phyloP scores from a whole-genome alignment of 2,797 vertebrate genomes.

The Gephyroberyx darwinii region DNA sequence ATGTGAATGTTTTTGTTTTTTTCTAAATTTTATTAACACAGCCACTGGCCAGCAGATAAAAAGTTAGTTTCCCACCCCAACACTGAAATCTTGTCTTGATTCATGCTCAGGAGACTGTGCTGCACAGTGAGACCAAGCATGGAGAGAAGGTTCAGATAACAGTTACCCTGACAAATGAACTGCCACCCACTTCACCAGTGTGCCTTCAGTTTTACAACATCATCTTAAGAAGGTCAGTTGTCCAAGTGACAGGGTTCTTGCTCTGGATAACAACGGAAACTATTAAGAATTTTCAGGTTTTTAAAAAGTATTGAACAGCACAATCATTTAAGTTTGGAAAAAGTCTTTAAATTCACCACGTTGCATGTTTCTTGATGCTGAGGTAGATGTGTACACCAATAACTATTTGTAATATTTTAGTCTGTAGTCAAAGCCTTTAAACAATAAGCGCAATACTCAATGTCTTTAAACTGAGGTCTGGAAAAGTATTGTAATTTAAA shows the following conservation, averaged over 20 bases:
- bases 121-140: conserved; percentile 85
- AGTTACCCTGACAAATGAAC: conserved; percentile 90
- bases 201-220: conserved; percentile 97
- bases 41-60: too few relatives aligned
- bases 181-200: conserved; percentile 91
- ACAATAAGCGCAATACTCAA: too few relatives aligned
- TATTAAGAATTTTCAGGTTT: background rate
- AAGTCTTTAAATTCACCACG: too few relatives aligned
- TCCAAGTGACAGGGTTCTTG: background rate
- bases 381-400: too few relatives aligned
- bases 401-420: too few relatives aligned
- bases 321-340: too few relatives aligned
- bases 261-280: background rate
- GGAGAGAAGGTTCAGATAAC: conserved; percentile 90
- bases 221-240: conserved; percentile 88
- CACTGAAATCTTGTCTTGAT: conserved; percentile 1
- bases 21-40: too few relatives aligned
- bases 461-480: too few relatives aligned
- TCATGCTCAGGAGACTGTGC: conserved; percentile 85
- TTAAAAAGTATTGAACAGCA: background rate
- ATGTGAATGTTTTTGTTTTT: too few relatives aligned
- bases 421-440: too few relatives aligned
- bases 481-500: too few relatives aligned
- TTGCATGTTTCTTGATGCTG: too few relatives aligned
- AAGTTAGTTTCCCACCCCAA: background rate